Evolutionary conservation across 53 echinoderm and acorn worm species (phyloP), one percentile per base, ranked within the genome.

Genomic region (Mesocentrotus franciscanus): DNA sequence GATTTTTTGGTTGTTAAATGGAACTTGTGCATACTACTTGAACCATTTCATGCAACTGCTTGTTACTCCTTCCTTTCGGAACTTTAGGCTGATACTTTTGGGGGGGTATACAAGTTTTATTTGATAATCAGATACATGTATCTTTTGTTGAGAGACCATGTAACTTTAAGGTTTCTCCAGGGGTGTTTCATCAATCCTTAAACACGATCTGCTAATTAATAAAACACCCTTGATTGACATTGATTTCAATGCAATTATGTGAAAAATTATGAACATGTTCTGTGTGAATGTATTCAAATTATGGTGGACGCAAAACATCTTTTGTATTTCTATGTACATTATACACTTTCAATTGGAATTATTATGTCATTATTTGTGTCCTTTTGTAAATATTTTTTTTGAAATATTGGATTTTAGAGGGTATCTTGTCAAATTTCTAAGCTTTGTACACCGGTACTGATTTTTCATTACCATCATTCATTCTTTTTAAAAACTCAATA

Each of bases 331-430:
- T 81, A 22, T 85, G 56, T 58, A 87, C 58, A 11, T 87, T 87
- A 55, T 81, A 81, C 81, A 81, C 87, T 87, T 26, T 87, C 58
- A 29, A 27, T 26, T 11, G 12, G 14, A 57, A 58, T 27, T 26
- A 58, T 16, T 87, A 87, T 87, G 34, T 8, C 36, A 36, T 84
- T 20, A 27, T 16, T 58, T 35, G 10, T 87, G 49, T 87, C 12
- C 29, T 85, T 87, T 87, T 87, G 87, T 87, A 87, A 87, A 87
- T 87, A 87, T 58, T 87, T 24, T 17, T 57, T 24, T 57, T 64
- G 10, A n/a, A 2, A 27, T 87, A 3, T 87, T 55, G 56, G 32
- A 78, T 78, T 60, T 72, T 72, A 72, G 72, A 29, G 29, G 10
- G 10, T 72, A 72, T 72, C 72, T 17, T 39, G 81, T 81, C 3